phyloP scores from a whole-genome alignment of 2,113 vertebrate genomes.

The Leptobrachium leishanense region DNA sequence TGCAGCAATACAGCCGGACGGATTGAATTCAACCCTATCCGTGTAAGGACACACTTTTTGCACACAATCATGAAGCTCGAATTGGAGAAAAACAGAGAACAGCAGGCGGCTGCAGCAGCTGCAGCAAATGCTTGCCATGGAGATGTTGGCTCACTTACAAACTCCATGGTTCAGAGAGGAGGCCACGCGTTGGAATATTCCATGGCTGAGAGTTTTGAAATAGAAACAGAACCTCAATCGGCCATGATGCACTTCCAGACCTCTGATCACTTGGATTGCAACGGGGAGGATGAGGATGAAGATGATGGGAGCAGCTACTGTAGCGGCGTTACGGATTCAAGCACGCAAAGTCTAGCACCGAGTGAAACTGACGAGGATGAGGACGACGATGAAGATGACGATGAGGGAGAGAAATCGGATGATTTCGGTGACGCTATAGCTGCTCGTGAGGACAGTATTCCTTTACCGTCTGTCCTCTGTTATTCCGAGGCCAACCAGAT shows the following conservation, averaged over 20 bases:
- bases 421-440: conserved; percentile 73
- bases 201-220: conserved; percentile 78
- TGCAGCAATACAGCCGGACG: conserved; percentile 95
- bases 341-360: conserved; percentile 91
- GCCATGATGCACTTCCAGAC: conserved; percentile 84
- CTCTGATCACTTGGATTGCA: conserved; percentile 81
- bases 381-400: conserved; percentile 75
- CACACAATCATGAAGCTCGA: conserved; percentile 99
- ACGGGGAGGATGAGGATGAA: conserved; percentile 85
- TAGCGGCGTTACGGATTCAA: conserved; percentile 92
- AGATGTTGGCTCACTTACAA: conserved; percentile 74
- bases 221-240: conserved; percentile 76
- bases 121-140: conserved; percentile 80
- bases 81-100: conserved; percentile 93
- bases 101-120: conserved; percentile 67
- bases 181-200: conserved; percentile 85
- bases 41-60: conserved; percentile 98
- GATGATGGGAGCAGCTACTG: conserved; percentile 95
- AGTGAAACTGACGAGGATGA: conserved; percentile 92
- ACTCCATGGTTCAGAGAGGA: conserved; percentile 70
- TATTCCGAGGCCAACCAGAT: conserved; percentile 79
- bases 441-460: conserved; percentile 72
- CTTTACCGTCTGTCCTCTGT: conserved; percentile 85
- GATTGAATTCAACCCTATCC: conserved; percentile 97
- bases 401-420: conserved; percentile 78